Evolutionary conservation across 1,140 invertebrate species (phyloP), one percentile per base, ranked within the genome.

Genomic region (Atta texana): DNA sequence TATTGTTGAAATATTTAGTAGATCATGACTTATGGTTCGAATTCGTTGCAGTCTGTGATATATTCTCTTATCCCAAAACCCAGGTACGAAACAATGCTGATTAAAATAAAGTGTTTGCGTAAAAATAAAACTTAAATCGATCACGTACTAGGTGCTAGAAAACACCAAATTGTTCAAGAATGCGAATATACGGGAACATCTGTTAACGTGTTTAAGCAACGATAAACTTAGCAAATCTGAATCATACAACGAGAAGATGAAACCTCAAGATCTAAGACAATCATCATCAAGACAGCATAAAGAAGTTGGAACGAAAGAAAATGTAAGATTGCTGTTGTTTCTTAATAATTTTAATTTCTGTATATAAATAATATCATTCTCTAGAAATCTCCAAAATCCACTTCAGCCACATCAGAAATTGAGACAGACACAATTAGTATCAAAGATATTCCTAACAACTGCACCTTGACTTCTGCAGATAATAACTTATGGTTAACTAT

Each of bases 401-500:
- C 28, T 78, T 72, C 87, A 61, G 8, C 69, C 18, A 18, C 34
- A 53, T 86, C 84, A 1, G 3, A 21, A 57, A 61, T 55, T 51
- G 75, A 82, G 18, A 39, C 28, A 66, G 85, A 81, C 59, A 59
- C 39, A 28, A 68, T n/a, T 31, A 66, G 16, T 66, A 14, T 18
- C 28, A 72, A 88, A 68, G 66, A 86, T 68, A 10, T 31, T 64
- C 44, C 71, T 0, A 72, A 53, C 21, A 81, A 14, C 76, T 88
- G 10, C 3, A 12, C 21, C 14, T 21, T 7, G 18, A 44, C 21
- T 77, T 86, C 84, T n/a, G 44, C 18, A 34, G 77, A 92, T 51
- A 82, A 96, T 18, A 96, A 97, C 88, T 91, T 97, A 31, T 96
- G 97, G 95, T 95, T 96, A 71, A 96, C 95, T 72, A 95, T 97